Evolutionary conservation across 2,888 invertebrate genomes (phyloP).

Genomic region (Drosophila paramelanica): DNA sequence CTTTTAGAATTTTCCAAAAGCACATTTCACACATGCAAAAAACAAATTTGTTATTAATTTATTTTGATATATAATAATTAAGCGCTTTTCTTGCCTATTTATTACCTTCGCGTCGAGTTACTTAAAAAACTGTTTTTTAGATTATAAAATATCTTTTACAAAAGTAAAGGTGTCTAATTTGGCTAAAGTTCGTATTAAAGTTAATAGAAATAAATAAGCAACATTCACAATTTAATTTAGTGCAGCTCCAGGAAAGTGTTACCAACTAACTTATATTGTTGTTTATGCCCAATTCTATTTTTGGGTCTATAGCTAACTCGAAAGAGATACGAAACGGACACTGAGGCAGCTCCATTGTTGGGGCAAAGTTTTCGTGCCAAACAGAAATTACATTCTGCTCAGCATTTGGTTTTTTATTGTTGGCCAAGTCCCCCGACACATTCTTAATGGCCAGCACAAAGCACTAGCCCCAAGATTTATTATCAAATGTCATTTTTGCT

Average conservation of each 20-base stretch:
- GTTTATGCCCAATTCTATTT: not conserved
- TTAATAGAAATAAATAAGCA: not conserved
- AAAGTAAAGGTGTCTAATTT: no score
- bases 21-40: no score
- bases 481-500: conserved; percentile 71
- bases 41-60: no score
- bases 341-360: conserved; percentile 18
- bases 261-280: not conserved
- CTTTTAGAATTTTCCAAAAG: no score
- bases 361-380: conserved; percentile 62
- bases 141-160: no score
- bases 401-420: conserved; percentile 61
- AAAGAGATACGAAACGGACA: conserved; percentile 9
- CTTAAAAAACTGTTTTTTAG: no score
- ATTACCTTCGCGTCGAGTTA: no score
- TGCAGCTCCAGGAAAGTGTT: no score
- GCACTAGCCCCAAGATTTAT: conserved; percentile 77
- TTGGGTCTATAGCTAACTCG: not conserved
- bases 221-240: not conserved
- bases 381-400: conserved; percentile 66
- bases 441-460: conserved; percentile 57
- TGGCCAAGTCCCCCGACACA: conserved; percentile 53
- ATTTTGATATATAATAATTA: no score
- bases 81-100: no score
- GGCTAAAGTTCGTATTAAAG: no score